These are phyloP conservation scores for Phalera bucephala DNA, from an alignment of 2,888 invertebrate species.

Conservation along the genomic window DNA sequence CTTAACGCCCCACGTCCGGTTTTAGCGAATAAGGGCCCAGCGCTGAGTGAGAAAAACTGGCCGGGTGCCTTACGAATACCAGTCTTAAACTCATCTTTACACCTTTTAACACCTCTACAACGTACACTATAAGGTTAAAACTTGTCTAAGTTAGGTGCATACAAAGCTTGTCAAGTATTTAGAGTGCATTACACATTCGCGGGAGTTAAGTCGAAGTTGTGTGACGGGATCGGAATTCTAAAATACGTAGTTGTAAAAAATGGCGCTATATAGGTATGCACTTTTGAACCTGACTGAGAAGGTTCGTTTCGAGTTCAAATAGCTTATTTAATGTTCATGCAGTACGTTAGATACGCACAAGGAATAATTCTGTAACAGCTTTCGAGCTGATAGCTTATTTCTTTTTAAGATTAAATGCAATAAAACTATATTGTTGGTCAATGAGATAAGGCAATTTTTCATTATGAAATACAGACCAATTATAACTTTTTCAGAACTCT, in stretches of 20 bases:
- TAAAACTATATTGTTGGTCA: too few relatives aligned
- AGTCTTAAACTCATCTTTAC: conserved; percentile 12
- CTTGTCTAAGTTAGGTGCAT: conserved; percentile 4
- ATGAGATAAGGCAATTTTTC: too few relatives aligned
- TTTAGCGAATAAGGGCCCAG: too few relatives aligned
- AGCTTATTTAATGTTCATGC: too few relatives aligned
- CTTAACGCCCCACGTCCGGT: too few relatives aligned
- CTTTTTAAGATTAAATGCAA: too few relatives aligned
- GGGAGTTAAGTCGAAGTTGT: conserved; percentile 48
- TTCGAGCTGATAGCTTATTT: too few relatives aligned
- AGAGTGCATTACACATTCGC: conserved; percentile 55
- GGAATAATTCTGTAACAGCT: too few relatives aligned
- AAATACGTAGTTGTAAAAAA: conserved; percentile 27
- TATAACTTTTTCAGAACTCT: too few relatives aligned
- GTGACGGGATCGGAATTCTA: conserved; percentile 45
- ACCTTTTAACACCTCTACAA: conserved; percentile 7
- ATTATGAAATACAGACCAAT: too few relatives aligned
- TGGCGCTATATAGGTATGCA: conserved; percentile 26
- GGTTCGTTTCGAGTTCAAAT: too few relatives aligned
- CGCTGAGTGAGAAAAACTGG: conserved; percentile 39
- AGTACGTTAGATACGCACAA: too few relatives aligned
- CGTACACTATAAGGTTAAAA: conserved; percentile 12
- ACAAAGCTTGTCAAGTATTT: conserved; percentile 27
- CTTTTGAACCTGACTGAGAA: conserved; percentile 29
- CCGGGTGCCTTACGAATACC: conserved; percentile 32